Conservation (phyloP, 2,797 vertebrate species). For the Acrossocheilus fasciatus region DNA sequence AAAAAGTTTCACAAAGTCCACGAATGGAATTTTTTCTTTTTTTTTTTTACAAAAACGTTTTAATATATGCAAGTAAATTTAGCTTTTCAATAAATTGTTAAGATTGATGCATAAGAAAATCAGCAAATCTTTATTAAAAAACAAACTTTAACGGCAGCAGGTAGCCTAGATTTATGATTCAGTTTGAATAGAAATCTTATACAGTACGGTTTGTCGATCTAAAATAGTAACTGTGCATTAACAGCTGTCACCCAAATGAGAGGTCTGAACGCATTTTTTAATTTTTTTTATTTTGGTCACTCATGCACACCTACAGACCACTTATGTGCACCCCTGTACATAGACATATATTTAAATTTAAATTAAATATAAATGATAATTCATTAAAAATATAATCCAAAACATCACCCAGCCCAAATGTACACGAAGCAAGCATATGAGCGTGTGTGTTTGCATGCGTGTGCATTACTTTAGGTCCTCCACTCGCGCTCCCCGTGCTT, state of each 20-base stretch:
- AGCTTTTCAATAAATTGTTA: too few relatives aligned
- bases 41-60: background rate
- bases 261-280: too few relatives aligned
- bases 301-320: too few relatives aligned
- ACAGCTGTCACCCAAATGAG: too few relatives aligned
- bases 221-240: too few relatives aligned
- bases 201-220: too few relatives aligned
- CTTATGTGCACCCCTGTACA: too few relatives aligned
- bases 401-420: background rate
- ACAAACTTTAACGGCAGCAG: too few relatives aligned
- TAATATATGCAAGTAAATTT: background rate
- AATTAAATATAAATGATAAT: background rate
- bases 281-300: too few relatives aligned
- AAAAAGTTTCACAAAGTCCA: background rate
- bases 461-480: constrained; percentile 89
- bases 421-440: background rate
- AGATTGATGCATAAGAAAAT: background rate
- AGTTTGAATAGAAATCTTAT: too few relatives aligned
- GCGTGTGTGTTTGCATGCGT: background rate
- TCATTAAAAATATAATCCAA: background rate
- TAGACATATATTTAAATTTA: background rate
- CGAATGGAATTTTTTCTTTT: background rate
- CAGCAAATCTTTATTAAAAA: background rate
- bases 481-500: constrained; percentile 96
- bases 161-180: too few relatives aligned